Evolutionary conservation across 1,140 invertebrate genomes (phyloP).

Genomic region (Danaus plexippus): DNA sequence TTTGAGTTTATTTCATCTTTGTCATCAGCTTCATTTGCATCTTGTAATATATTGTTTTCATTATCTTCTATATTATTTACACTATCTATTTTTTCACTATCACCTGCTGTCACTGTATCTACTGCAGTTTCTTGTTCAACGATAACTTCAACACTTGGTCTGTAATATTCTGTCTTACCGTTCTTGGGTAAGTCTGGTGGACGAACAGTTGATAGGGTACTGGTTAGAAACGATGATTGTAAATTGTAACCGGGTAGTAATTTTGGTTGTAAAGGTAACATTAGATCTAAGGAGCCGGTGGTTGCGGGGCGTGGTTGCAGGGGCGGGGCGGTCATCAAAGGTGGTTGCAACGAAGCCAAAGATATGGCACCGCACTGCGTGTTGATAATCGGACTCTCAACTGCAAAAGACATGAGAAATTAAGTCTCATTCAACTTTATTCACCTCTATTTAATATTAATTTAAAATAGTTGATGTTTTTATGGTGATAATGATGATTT

Average conservation of each 20-base stretch:
- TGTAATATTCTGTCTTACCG: conserved; percentile 34
- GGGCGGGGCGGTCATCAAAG: conserved; percentile 67
- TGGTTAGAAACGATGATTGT: conserved; percentile 59
- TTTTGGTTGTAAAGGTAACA: conserved; percentile 77
- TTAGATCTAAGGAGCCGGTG: conserved; percentile 75
- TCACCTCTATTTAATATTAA: neutral
- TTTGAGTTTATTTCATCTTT: conserved; percentile 62
- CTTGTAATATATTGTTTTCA: conserved; percentile 27
- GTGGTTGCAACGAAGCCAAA: conserved; percentile 64
- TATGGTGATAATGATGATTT: neutral
- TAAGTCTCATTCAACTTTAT: neutral
- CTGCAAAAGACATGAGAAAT: conserved; percentile 43
- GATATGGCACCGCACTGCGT: conserved; percentile 64
- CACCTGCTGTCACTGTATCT: conserved; percentile 28
- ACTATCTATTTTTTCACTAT: conserved; percentile 42
- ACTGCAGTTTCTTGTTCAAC: conserved; percentile 45
- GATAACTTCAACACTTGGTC: conserved; percentile 51
- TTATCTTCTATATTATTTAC: conserved; percentile 36
- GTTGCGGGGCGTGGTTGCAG: conserved; percentile 78
- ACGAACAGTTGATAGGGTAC: conserved; percentile 60
- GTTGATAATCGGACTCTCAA: conserved; percentile 65
- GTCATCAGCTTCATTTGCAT: conserved; percentile 28
- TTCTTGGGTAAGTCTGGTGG: conserved; percentile 49
- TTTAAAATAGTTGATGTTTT: too few species aligned
- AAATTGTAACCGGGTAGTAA: conserved; percentile 70